Conservation (phyloP, 1,140 invertebrate genomes). For the Calliopsis andreniformis region DNA sequence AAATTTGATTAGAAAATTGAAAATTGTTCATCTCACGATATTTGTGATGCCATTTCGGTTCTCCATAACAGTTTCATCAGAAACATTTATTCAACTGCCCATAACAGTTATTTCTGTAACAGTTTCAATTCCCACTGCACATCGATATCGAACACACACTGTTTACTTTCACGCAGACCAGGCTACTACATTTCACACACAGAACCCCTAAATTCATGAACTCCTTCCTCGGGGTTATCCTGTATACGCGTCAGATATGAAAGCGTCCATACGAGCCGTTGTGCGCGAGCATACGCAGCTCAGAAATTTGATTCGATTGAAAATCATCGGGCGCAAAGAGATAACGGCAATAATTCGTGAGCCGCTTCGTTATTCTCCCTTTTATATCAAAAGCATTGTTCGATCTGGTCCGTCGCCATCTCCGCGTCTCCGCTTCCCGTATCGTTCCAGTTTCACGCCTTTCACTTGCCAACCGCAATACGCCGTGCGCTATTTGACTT, state of each 20-base stretch:
- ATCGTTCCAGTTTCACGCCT: conserved; percentile 19
- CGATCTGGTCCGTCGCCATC: neutral
- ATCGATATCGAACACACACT: too few species aligned
- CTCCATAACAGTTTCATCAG: too few species aligned
- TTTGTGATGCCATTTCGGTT: too few species aligned
- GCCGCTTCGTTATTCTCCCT: conserved; percentile 34
- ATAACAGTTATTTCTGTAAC: too few species aligned
- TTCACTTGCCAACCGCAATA: conserved; percentile 15
- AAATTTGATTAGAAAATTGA: too few species aligned
- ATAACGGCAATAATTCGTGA: conserved; percentile 49
- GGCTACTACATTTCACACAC: neutral
- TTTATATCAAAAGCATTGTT: conserved; percentile 29
- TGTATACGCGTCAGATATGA: neutral
- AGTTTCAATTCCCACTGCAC: too few species aligned
- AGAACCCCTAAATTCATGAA: neutral
- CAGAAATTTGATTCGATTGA: conserved; percentile 50
- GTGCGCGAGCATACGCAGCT: neutral
- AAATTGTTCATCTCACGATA: too few species aligned
- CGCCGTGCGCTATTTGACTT: neutral
- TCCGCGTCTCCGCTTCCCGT: neutral
- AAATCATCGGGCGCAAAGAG: conserved; percentile 61
- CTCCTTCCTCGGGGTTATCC: neutral
- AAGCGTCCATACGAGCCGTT: conserved; percentile 1
- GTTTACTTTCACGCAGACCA: neutral
- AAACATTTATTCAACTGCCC: too few species aligned